Base-by-base conservation (phyloP, 2,113 vertebrate species). In the Pedetes capensis region DNA sequence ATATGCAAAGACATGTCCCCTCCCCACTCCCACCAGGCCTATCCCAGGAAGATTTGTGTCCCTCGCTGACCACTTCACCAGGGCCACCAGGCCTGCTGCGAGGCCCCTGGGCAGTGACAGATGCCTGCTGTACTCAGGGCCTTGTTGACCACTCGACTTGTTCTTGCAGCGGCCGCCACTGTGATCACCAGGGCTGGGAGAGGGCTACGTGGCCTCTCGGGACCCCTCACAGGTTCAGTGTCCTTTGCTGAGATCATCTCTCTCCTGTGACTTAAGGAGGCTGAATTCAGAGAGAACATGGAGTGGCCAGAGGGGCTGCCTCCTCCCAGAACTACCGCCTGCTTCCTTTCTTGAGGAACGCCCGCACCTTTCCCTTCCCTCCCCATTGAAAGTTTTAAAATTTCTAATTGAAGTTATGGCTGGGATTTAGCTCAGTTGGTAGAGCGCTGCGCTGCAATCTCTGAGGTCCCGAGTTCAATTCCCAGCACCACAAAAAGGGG, bases 231-330 rank as follows among this genome's bases (percentile, higher is more conserved):
- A 1, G 91, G 44, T 37, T 34, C 44, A 13, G 37, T 51, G 93
- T 81, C 75, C 82, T 96, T 88, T 84, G 59, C 59, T 34, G 95
- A 42, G 49, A n/a, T 83, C 71, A 37, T 9, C 63, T 71, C 10
- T 71, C 42, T 83, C 64, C 44, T 44, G 51, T n/a, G 91, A 80
- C 63, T 91, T 91, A 95, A 95, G 74, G 93, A 97, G 94, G 82
- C 83, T 39, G 86, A 90, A 89, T 66, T 63, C 47, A 53, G 64
- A 72, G 96, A 78, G 55, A 90, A 47, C 51, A 53, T 57, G 80
- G 27, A 37, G 39, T 29, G 0, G 42, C n/a, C n/a, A 1, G 29
- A 72, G 78, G 96, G 84, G 49, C 37, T 89, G 80, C 47, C 72
- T 66, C 25, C 17, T 75, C 57, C 87, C 4, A 20, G 42, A 66